These are phyloP conservation scores for Spinus pinus DNA, from an alignment of 2,797 vertebrate genomes.

Conservation along the genomic window DNA sequence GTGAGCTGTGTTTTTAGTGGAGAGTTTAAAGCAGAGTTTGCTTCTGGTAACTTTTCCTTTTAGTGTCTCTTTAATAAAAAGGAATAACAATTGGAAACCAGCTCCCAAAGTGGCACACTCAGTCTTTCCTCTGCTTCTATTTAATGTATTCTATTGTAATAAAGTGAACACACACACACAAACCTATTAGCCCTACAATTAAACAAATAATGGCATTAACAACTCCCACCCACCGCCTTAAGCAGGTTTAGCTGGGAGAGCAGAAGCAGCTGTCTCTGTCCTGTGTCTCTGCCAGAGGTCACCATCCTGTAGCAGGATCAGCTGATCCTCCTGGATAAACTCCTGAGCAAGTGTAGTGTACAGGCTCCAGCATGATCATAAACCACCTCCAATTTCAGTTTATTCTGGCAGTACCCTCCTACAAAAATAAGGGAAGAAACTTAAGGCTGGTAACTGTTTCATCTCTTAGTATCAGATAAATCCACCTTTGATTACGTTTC, in stretches of 20 bases:
- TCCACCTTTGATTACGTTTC: constrained; percentile 36
- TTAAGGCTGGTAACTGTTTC: constrained; percentile 13
- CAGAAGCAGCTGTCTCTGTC: constrained; percentile 51
- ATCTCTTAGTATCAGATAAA: constrained; percentile 9
- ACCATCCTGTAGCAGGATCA: constrained; percentile 41
- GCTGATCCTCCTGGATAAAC: constrained; percentile 62
- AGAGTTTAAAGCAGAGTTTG: background rate
- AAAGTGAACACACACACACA: background rate
- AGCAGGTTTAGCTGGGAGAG: constrained; percentile 49
- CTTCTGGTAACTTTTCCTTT: background rate
- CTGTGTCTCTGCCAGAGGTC: constrained; percentile 55
- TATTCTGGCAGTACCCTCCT: constrained; percentile 16
- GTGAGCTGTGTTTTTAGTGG: background rate
- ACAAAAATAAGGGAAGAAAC: constrained; percentile 42
- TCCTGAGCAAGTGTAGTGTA: constrained; percentile 21
- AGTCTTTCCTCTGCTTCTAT: background rate
- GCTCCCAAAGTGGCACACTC: background rate
- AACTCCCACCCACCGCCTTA: constrained; percentile 34
- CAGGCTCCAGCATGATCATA: constrained; percentile 32
- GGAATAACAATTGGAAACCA: background rate
- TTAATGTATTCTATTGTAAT: background rate
- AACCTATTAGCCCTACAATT: constrained; percentile 20
- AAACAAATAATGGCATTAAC: constrained; percentile 57
- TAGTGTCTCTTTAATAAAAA: background rate
- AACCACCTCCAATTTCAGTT: constrained; percentile 58